These are phyloP conservation scores for Garrulus glandarius DNA, from an alignment of 2,797 vertebrate species.

Conservation along the genomic window DNA sequence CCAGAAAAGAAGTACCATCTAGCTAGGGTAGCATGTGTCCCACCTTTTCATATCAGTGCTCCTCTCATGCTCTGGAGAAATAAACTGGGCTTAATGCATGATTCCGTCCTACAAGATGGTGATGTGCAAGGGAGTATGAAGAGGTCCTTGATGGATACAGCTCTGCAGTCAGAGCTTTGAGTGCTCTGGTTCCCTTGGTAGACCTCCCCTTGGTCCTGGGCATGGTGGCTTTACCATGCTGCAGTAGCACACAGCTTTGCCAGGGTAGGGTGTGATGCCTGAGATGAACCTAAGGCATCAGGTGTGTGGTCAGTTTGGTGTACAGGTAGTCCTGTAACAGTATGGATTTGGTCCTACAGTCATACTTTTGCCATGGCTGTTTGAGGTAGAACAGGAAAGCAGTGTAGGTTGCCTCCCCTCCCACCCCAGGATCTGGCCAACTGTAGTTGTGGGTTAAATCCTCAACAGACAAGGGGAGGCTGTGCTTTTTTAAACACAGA, in stretches of 20 bases:
- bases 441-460: not conserved
- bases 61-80: not conserved
- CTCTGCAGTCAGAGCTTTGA: not conserved
- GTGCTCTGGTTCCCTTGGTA: not conserved
- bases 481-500: not conserved
- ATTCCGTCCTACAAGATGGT: not conserved
- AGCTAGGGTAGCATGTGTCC: not conserved
- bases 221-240: fast-evolving
- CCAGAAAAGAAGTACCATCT: not conserved
- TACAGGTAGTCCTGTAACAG: not conserved
- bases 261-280: not conserved
- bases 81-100: not conserved
- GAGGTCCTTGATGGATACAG: not conserved
- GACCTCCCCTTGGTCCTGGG: not conserved
- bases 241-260: not conserved
- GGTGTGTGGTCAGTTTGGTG: fast-evolving
- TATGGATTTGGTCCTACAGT: not conserved
- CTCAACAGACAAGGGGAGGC: not conserved
- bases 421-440: not conserved
- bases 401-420: fast-evolving
- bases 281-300: no score
- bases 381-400: not conserved
- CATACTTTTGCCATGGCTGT: not conserved
- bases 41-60: not conserved
- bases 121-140: not conserved